Evolutionary conservation across 2,113 vertebrate species (phyloP).

Genomic region (Gobius niger): DNA sequence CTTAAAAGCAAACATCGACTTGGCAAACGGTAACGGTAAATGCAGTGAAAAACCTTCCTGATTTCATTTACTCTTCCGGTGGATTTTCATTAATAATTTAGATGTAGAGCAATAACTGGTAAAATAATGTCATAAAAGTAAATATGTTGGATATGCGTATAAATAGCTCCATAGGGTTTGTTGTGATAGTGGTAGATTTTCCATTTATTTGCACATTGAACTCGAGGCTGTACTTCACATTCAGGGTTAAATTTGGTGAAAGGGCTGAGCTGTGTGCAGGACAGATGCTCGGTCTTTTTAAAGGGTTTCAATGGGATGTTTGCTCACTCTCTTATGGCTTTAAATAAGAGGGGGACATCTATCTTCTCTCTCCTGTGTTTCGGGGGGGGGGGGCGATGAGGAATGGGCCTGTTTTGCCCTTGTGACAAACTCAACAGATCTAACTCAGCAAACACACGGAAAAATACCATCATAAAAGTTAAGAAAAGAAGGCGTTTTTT

Average conservation of each 20-base stretch:
- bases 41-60: no score
- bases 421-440: conserved; percentile 54
- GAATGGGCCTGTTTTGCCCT: conserved; percentile 34
- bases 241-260: neutral
- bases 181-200: no score
- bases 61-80: no score
- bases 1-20: no score
- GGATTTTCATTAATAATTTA: no score
- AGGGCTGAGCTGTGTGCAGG: conserved; percentile 25
- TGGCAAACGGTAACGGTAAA: no score
- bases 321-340: conserved; percentile 66
- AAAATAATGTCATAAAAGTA: no score
- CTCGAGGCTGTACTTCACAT: neutral
- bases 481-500: conserved; percentile 10
- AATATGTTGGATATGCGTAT: no score
- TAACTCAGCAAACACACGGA: conserved; percentile 36
- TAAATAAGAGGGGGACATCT: conserved; percentile 53
- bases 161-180: no score
- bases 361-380: conserved; percentile 62
- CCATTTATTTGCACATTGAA: no score
- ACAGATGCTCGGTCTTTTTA: conserved; percentile 57
- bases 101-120: no score
- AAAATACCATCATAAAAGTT: conserved; percentile 49
- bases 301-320: conserved; percentile 64
- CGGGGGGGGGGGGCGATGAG: conserved; percentile 27